Evolutionary conservation across 1,140 invertebrate genomes (phyloP).

Genomic region (Zaprionus nigranus): DNA sequence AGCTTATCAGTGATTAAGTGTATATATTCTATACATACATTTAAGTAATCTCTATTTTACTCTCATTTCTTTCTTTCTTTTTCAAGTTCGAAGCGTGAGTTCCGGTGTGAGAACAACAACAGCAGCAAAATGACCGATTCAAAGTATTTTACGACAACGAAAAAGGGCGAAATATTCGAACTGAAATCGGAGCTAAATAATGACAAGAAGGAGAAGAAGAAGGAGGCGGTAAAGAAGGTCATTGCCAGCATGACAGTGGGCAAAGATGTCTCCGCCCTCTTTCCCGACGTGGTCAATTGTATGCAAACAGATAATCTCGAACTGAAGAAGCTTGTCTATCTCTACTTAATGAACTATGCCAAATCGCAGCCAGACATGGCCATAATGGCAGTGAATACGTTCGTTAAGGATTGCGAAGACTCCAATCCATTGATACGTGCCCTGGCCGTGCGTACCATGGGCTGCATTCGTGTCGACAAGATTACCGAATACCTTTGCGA

Average conservation of each 20-base stretch:
- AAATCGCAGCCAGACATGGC: constrained; percentile 99
- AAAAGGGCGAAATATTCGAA: constrained; percentile 99
- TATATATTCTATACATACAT: not conserved
- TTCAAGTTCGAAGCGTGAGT: constrained; percentile 34
- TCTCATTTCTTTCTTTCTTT: not conserved
- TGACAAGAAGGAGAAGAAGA: constrained; percentile 99
- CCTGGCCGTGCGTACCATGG: constrained; percentile 99
- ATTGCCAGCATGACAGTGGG: constrained; percentile 99
- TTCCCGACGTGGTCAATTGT: constrained; percentile 99
- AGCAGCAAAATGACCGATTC: constrained; percentile 96
- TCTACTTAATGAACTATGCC: constrained; percentile 99
- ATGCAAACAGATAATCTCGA: constrained; percentile 99
- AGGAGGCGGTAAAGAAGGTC: constrained; percentile 99
- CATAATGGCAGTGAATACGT: constrained; percentile 99
- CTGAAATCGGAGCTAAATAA: constrained; percentile 99
- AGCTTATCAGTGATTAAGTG: not conserved
- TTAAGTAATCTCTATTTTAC: not conserved
- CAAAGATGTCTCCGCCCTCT: constrained; percentile 97
- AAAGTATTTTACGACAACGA: constrained; percentile 99
- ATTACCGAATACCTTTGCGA: constrained; percentile 99
- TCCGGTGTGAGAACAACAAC: constrained; percentile 26
- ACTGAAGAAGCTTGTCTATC: constrained; percentile 99
- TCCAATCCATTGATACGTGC: constrained; percentile 99
- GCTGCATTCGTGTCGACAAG: constrained; percentile 99
- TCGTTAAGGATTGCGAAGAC: constrained; percentile 99